Evolutionary conservation across 2,113 vertebrate species (phyloP), one percentile per base, ranked within the genome.

Genomic region (Alethe diademata): DNA sequence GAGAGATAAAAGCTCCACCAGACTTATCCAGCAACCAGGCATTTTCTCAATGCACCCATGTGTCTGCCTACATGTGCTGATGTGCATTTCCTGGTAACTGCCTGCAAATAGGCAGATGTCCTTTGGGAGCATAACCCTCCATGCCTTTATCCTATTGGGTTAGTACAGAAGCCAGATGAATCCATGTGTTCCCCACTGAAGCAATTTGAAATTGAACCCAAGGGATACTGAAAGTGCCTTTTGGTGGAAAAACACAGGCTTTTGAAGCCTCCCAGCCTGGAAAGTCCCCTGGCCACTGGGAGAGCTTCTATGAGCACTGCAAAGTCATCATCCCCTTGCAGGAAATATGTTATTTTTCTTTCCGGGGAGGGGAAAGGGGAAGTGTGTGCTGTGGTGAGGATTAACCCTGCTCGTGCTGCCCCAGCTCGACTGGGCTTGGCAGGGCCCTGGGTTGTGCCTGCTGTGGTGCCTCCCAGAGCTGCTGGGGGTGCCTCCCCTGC

Each of bases 321-420:
- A 70, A 88, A 92, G 51, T 79, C 72, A 82, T 67, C 60, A 51
- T 65, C 45, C 38, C 70, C 62, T 60, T 24, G 56, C 88, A 94
- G 87, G 78, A 96, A 94, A 91, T 85, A 47, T 2, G 35, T 8
- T 84, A 5, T 75, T 86, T 93, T 93, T 84, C 36, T 82, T 90
- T 83, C 64, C 22, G 40, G 88, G 62, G 75, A 85, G 35, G 51
- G 53, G 31, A 85, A 93, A 78, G 61, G 54, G 35, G 79, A 94
- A 94, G 51, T 8, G 11, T 56, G 67, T 35, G 54, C 58, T 47
- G 51, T 31, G 58, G 54, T 83, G 72, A 71, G 83, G 42, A 82
- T 97, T 92, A 97, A 95, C 85, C 61, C 81, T 88, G 72, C 40
- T 72, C 1, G 0, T 28, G 54, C 88, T 90, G 78, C 33, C 57